Base-by-base conservation (phyloP, 2,888 invertebrate genomes). In the Ceriagrion tenellum region DNA sequence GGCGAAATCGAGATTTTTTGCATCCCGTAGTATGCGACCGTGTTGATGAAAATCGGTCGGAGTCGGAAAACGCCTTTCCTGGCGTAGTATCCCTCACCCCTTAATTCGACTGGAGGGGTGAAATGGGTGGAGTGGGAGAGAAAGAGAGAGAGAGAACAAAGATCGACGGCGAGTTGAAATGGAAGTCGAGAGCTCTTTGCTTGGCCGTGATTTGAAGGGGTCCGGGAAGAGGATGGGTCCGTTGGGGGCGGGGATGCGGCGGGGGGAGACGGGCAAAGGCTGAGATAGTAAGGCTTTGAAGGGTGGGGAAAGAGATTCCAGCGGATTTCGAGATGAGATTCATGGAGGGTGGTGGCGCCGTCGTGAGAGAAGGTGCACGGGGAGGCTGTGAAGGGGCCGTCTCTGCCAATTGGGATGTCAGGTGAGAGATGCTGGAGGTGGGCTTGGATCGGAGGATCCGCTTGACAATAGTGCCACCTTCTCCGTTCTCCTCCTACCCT, bases 251-350 rank as follows among this genome's bases (percentile, higher is more conserved):
- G 30, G 88, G 0, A 23, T 1, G 40, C 16, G 88, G 10, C 40
- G 6, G 16, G 23, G 88, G 12, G 16, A 2, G 35, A n/a, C 47
- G 47, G 47, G 8, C 20, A 18, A 30, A 30, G 10, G 88, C 6
- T 18, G 88, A 35, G n/a, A 35, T 30, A 13, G 81, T 56, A n/a
- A 47, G 47, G 47, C 47, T 47, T n/a, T 47, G 47, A 47, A 10
- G 69, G 69, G 88, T 20, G 40, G 88, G 35, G 40, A 23, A 23
- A 40, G 35, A 88, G 88, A 47, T 88, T 69, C 69, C 69, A n/a
- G 69, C 26, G 69, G n/a, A 69, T 69, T 69, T 69, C 20, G 88
- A 35, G 88, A 88, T 35, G 88, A 88, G 69, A 69, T 69, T 69
- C 69, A 69, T n/a, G 69, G 69, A 26, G 69, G 69, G 69, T 69